These are phyloP conservation scores for Pyrochroa serraticornis DNA, from an alignment of 2,888 invertebrate genomes.

Conservation along the genomic window DNA sequence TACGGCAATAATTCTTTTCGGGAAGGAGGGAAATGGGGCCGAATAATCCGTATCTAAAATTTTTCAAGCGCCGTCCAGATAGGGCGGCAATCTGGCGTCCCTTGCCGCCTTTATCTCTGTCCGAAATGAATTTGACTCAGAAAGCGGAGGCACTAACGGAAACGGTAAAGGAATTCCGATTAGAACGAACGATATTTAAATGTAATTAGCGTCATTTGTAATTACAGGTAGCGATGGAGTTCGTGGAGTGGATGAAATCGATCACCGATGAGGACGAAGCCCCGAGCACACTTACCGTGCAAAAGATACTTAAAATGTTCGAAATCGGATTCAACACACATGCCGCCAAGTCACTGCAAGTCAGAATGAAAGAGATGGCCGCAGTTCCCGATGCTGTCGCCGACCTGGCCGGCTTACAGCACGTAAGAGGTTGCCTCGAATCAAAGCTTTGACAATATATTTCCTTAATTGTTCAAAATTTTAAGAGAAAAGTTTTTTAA, in stretches of 20 bases:
- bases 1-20: not conserved
- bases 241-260: conserved; percentile 52
- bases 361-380: conserved; percentile 65
- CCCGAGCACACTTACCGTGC: conserved; percentile 43
- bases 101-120: conserved; percentile 48
- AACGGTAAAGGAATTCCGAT: conserved; percentile 36
- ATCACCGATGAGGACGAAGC: conserved; percentile 47
- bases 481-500: no score
- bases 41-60: conserved; percentile 50
- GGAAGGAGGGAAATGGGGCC: conserved; percentile 30
- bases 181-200: not conserved
- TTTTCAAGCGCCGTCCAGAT: conserved; percentile 49
- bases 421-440: no score
- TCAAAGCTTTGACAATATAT: no score
- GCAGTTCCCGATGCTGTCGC: conserved; percentile 65
- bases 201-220: conserved; percentile 5
- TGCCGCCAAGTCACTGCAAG: conserved; percentile 62
- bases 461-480: no score
- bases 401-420: conserved; percentile 57
- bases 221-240: conserved; percentile 52
- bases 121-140: conserved; percentile 51
- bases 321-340: conserved; percentile 67
- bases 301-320: conserved; percentile 52
- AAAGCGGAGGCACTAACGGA: conserved; percentile 53
- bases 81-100: conserved; percentile 53